These are phyloP conservation scores for Lepidochitona cinerea DNA, from an alignment of 2,888 invertebrate species.

Conservation along the genomic window DNA sequence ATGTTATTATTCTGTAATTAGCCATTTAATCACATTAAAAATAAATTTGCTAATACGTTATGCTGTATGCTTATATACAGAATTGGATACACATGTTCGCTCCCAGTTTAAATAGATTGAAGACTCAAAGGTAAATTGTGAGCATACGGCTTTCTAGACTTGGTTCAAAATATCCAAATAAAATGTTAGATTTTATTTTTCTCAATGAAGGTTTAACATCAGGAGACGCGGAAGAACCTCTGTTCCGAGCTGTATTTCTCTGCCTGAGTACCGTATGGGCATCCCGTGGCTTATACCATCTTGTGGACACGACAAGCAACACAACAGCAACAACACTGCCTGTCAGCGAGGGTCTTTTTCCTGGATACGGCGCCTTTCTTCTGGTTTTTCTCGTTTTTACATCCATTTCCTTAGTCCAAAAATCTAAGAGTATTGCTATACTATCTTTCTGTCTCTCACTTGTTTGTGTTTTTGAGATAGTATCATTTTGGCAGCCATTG, in stretches of 20 bases:
- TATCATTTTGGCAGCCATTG: slow-evolving; percentile 38
- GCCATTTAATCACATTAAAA: too few species aligned
- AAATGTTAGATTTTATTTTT: too few species aligned
- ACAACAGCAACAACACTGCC: neutral
- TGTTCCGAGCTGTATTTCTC: slow-evolving; percentile 37
- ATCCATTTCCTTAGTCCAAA: slow-evolving; percentile 29
- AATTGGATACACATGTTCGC: too few species aligned
- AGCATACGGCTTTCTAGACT: too few species aligned
- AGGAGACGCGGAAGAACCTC: slow-evolving; percentile 29
- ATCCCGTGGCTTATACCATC: slow-evolving; percentile 35
- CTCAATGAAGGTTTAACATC: slow-evolving; percentile 37
- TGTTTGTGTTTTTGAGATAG: slow-evolving; percentile 39
- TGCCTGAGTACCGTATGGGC: slow-evolving; percentile 41
- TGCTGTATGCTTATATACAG: too few species aligned
- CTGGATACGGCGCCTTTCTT: slow-evolving; percentile 41
- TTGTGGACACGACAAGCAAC: neutral
- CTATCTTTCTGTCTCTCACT: slow-evolving; percentile 36
- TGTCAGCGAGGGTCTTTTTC: slow-evolving; percentile 33
- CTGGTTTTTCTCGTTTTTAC: slow-evolving; percentile 38
- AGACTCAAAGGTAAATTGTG: too few species aligned
- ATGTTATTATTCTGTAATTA: too few species aligned
- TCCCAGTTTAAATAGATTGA: too few species aligned
- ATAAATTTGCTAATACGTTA: too few species aligned
- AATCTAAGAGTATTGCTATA: slow-evolving; percentile 29
- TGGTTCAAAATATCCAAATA: too few species aligned